phyloP scores from a whole-genome alignment of 2,797 vertebrate genomes.

The Sebastes elongatus region DNA sequence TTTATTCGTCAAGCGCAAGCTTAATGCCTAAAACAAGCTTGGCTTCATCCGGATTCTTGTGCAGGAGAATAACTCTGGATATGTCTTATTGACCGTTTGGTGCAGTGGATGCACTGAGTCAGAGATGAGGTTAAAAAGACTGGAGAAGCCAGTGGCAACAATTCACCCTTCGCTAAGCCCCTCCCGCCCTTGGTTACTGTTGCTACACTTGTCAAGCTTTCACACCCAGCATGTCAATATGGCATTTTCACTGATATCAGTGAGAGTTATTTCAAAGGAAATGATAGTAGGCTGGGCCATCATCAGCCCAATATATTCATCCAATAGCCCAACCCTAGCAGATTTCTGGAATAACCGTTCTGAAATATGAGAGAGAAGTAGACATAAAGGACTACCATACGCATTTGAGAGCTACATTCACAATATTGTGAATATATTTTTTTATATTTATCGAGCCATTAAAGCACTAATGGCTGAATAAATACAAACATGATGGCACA shows the following conservation, averaged over 20 bases:
- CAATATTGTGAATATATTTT: not conserved
- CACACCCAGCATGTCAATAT: not conserved
- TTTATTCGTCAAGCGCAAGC: slow-evolving; percentile 78
- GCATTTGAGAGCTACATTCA: not conserved
- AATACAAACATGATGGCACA: not conserved
- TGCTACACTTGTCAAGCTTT: not conserved
- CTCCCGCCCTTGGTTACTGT: not conserved
- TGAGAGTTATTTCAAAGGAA: not conserved
- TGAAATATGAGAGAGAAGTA: not conserved
- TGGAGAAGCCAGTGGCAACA: not conserved
- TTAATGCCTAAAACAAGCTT: slow-evolving; percentile 73
- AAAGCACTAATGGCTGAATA: not conserved
- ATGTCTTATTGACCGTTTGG: slow-evolving; percentile 56
- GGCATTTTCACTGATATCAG: not conserved
- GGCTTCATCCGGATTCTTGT: slow-evolving; percentile 68
- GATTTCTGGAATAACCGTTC: too few relatives aligned
- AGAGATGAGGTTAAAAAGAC: slow-evolving; percentile 16
- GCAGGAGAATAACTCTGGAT: slow-evolving; percentile 50
- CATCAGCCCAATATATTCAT: too few relatives aligned
- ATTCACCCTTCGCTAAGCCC: not conserved
- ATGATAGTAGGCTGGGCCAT: not conserved
- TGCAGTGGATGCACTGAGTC: slow-evolving; percentile 29
- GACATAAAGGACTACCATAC: not conserved
- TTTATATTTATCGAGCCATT: not conserved
- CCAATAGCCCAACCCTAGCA: too few relatives aligned